Conservation (phyloP, 2,113 vertebrate genomes). For the Chaenogobius annularis region DNA sequence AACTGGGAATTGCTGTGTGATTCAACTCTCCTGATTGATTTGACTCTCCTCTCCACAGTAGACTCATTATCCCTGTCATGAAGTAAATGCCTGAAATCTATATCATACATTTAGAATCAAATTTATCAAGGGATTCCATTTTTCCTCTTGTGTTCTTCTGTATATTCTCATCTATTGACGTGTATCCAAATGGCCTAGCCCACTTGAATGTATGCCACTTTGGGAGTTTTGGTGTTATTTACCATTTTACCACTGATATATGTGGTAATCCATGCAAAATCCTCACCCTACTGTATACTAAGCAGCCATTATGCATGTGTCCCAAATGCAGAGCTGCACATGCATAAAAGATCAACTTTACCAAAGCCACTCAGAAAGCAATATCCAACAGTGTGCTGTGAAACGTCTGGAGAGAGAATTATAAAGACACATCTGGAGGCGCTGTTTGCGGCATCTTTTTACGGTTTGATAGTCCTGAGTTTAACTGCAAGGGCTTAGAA, state of each 20-base stretch:
- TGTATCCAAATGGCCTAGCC: conserved; percentile 2
- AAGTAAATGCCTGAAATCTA: not conserved
- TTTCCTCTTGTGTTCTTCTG: not conserved
- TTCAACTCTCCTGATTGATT: no score
- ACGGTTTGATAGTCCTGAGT: not conserved
- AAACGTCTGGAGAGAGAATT: not conserved
- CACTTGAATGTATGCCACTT: conserved; percentile 1
- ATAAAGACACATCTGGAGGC: not conserved
- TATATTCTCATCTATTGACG: conserved; percentile 1
- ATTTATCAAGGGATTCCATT: not conserved
- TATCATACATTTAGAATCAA: not conserved
- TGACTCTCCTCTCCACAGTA: no score
- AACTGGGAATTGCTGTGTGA: no score
- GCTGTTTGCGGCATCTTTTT: conserved; percentile 29
- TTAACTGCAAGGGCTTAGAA: conserved; percentile 18
- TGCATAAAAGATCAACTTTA: conserved; percentile 16
- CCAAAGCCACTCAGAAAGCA: not conserved
- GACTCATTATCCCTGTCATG: no score
- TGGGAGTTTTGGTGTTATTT: conserved; percentile 7
- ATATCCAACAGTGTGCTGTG: not conserved
- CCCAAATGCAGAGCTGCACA: conserved; percentile 2
- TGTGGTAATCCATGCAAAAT: conserved; percentile 12
- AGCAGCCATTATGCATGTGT: conserved; percentile 13
- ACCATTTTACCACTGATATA: conserved; percentile 9
- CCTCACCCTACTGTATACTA: not conserved